Percentiles rank a stretch among this genome's conserved stretches.
Evolutionary conservation across 2,888 invertebrate species (phyloP).

Genomic region (Mamestra brassicae): DNA sequence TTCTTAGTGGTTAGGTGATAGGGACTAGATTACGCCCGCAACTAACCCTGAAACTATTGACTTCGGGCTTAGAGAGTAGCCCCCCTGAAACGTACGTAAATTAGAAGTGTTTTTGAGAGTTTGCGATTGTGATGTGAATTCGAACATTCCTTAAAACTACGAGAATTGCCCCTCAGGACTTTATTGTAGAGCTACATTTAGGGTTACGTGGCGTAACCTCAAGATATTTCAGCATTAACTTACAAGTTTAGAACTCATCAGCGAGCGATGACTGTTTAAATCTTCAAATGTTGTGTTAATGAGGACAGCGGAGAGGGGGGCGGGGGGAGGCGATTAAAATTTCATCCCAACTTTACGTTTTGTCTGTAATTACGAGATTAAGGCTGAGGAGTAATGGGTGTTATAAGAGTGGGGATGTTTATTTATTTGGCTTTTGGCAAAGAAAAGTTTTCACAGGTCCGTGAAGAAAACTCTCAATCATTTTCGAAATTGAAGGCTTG

Average conservation of each 20-base stretch:
- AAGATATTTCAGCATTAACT: conserved; percentile 64
- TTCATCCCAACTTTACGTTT: conserved; percentile 73
- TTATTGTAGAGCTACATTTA: too few relatives aligned
- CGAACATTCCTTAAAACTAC: too few relatives aligned
- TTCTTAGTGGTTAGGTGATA: too few relatives aligned
- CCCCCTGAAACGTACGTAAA: too few relatives aligned
- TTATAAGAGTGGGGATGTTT: conserved; percentile 40
- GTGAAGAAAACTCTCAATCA: too few relatives aligned
- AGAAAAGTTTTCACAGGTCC: not conserved
- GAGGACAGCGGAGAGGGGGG: conserved; percentile 59
- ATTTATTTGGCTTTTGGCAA: conserved; percentile 13
- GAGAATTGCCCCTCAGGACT: too few relatives aligned
- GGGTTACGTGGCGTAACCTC: conserved; percentile 40
- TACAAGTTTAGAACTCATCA: conserved; percentile 81
- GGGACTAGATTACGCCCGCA: too few relatives aligned
- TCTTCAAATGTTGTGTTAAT: conserved; percentile 75
- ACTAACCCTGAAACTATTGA: too few relatives aligned
- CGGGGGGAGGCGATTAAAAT: conserved; percentile 70
- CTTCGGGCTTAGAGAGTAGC: too few relatives aligned
- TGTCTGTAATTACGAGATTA: conserved; percentile 75
- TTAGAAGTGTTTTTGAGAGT: too few relatives aligned
- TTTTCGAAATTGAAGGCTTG: too few relatives aligned
- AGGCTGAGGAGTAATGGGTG: conserved; percentile 49
- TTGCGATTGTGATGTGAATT: too few relatives aligned
- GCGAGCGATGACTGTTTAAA: conserved; percentile 71